Percentiles rank a stretch among this genome's conserved stretches.
Evolutionary conservation across 1,140 invertebrate species (phyloP).

Genomic region (Helicoverpa zea): DNA sequence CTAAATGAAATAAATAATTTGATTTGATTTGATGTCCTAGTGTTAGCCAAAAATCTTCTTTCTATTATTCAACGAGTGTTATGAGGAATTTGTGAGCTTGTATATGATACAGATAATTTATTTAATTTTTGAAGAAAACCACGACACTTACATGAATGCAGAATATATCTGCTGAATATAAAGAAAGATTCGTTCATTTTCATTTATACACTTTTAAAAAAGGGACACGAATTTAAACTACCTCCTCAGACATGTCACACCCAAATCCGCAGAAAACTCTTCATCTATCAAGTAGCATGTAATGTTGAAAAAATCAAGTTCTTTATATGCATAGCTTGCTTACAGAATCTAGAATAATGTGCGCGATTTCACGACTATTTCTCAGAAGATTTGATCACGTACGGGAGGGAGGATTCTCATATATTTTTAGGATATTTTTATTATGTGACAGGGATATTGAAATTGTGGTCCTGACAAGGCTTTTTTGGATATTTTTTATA

Average conservation of each 20-base stretch:
- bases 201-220: neutral
- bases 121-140: no score
- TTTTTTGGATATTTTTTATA: neutral
- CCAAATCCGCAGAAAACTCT: neutral
- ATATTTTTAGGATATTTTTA: conserved; percentile 18
- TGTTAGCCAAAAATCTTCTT: no score
- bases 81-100: no score
- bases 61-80: no score
- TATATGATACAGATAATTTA: no score
- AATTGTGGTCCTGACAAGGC: neutral
- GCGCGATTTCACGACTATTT: conserved; percentile 7
- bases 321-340: conserved; percentile 36
- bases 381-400: conserved; percentile 22
- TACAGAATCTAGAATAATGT: conserved; percentile 14
- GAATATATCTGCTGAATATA: no score
- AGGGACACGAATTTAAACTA: neutral
- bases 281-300: neutral
- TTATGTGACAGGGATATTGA: conserved; percentile 16
- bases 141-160: no score
- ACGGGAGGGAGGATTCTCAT: conserved; percentile 3
- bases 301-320: conserved; percentile 39
- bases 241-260: neutral
- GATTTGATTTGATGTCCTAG: no score
- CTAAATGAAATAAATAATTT: no score
- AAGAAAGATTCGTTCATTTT: no score